Conservation (phyloP, 1,140 invertebrate species). For the Brachionus asplanchnoidis region DNA sequence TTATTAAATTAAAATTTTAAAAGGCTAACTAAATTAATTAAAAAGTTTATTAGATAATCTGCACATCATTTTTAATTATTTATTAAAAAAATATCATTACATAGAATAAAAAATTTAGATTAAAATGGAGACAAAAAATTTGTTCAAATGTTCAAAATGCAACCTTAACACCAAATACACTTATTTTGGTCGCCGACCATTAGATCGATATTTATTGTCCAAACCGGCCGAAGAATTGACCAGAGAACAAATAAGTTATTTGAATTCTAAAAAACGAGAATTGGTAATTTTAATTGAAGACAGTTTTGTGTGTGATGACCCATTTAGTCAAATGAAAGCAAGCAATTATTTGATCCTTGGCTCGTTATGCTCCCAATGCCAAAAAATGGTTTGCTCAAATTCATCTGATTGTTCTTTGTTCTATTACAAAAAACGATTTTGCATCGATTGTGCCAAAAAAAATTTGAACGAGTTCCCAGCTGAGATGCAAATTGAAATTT, state of each 20-base stretch:
- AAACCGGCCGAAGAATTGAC: neutral
- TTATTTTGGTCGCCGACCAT: neutral
- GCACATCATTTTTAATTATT: neutral
- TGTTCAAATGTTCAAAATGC: slow-evolving; percentile 14
- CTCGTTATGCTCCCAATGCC: neutral
- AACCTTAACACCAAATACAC: neutral
- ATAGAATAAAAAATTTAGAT: neutral
- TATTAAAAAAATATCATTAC: neutral
- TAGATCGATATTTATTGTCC: neutral
- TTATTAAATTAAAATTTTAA: no score
- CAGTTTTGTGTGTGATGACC: slow-evolving; percentile 15
- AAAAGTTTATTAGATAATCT: no score
- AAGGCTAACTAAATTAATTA: neutral
- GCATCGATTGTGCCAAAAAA: neutral
- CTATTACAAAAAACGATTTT: slow-evolving; percentile 30
- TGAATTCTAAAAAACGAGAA: neutral
- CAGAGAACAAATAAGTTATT: slow-evolving; percentile 17
- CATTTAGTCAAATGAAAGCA: neutral
- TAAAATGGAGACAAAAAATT: neutral
- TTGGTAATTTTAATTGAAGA: neutral
- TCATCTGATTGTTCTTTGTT: neutral
- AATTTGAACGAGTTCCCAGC: neutral
- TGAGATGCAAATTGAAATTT: neutral
- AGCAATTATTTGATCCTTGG: slow-evolving; percentile 7
- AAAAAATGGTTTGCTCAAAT: slow-evolving; percentile 16